phyloP scores from a whole-genome alignment of 2,797 vertebrate genomes.

The Phalanger gymnotis region DNA sequence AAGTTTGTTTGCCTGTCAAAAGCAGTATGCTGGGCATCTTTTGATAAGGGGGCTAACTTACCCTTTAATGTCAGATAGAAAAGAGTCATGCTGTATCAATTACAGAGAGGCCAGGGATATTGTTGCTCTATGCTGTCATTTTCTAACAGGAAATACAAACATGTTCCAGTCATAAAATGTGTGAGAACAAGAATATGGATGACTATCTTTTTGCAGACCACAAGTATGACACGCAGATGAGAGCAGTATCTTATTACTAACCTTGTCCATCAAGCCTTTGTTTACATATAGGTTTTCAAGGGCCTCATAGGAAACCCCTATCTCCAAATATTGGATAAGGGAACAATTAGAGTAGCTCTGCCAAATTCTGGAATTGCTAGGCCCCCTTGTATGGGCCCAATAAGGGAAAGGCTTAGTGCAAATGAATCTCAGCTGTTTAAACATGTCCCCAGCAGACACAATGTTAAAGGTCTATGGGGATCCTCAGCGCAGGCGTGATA shows the following conservation, averaged over 20 bases:
- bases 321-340: constrained; percentile 43
- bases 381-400: constrained; percentile 21
- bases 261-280: constrained; percentile 51
- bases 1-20: neutral
- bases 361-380: constrained; percentile 28
- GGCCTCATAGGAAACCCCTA: constrained; percentile 30
- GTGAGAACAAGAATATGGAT: constrained; percentile 25
- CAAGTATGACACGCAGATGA: neutral
- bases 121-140: neutral
- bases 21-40: constrained; percentile 17
- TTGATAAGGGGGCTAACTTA: constrained; percentile 31
- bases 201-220: constrained; percentile 54
- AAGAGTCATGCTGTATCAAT: neutral
- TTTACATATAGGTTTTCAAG: constrained; percentile 56
- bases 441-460: constrained; percentile 2
- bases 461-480: constrained; percentile 15
- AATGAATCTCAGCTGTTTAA: constrained; percentile 71
- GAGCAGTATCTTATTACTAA: constrained; percentile 52
- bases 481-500: constrained; percentile 26
- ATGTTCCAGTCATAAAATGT: constrained; percentile 38
- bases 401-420: constrained; percentile 61
- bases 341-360: constrained; percentile 54
- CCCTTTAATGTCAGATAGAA: constrained; percentile 19
- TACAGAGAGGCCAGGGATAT: neutral
- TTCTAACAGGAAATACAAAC: constrained; percentile 57